Conservation (phyloP, 2,888 invertebrate genomes). For the Nebria salina region DNA sequence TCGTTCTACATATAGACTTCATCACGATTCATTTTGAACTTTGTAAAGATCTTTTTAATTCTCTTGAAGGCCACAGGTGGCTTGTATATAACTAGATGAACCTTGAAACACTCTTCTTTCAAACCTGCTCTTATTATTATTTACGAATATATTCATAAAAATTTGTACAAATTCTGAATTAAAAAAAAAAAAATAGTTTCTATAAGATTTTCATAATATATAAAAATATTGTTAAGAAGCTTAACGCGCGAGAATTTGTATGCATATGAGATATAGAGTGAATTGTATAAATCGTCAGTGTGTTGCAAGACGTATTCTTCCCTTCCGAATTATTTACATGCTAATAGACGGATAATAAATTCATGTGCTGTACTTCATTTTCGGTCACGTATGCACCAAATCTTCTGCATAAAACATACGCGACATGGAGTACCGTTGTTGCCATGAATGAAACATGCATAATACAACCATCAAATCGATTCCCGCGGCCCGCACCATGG, state of each 20-base stretch:
- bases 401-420: conserved; percentile 28
- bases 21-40: conserved; percentile 33
- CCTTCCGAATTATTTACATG: conserved; percentile 27
- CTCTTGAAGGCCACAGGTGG: conserved; percentile 38
- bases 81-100: background rate
- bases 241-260: background rate
- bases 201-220: too few relatives aligned
- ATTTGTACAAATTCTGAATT: too few relatives aligned
- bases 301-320: conserved; percentile 6
- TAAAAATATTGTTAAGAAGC: too few relatives aligned
- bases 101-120: conserved; percentile 6
- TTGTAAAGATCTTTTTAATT: conserved; percentile 19
- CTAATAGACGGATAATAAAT: conserved; percentile 31
- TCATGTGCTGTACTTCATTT: conserved; percentile 25
- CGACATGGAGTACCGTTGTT: conserved; percentile 17
- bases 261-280: background rate
- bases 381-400: conserved; percentile 32
- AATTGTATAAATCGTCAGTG: background rate
- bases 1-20: background rate
- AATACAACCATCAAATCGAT: too few relatives aligned
- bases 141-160: too few relatives aligned
- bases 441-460: conserved; percentile 22
- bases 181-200: too few relatives aligned
- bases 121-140: conserved; percentile 13
- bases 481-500: too few relatives aligned